Percentiles rank a stretch among this genome's conserved stretches.
phyloP scores from a whole-genome alignment of 2,888 invertebrate genomes.

The Nebria salina region DNA sequence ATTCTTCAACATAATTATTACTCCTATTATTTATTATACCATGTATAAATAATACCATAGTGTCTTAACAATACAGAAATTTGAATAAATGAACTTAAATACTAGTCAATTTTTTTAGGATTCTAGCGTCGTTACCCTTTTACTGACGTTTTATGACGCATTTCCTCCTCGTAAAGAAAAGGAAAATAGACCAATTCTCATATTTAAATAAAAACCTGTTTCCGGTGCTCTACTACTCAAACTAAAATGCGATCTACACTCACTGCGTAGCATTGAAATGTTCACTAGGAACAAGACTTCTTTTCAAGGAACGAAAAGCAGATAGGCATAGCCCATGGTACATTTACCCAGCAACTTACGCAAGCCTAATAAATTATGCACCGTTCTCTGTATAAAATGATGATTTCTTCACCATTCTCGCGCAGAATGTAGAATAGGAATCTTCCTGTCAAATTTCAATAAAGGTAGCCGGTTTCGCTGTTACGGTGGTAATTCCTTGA shows the following conservation, averaged over 20 bases:
- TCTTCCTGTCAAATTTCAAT: constrained; percentile 39
- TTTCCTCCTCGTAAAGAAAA: neutral
- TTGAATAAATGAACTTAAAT: no score
- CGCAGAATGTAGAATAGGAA: neutral
- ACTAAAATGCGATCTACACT: neutral
- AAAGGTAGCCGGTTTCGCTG: constrained; percentile 21
- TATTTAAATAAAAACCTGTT: neutral
- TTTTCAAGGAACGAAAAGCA: neutral
- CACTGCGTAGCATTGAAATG: neutral
- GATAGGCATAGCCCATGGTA: neutral
- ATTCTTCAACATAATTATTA: no score
- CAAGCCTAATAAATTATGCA: constrained; percentile 36
- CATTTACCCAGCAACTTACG: neutral
- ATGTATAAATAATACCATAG: no score
- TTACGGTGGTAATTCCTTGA: constrained; percentile 30
- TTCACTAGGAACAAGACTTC: neutral
- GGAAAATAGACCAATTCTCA: neutral
- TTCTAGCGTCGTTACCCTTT: neutral
- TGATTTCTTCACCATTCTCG: constrained; percentile 31
- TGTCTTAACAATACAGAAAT: no score
- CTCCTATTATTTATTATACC: no score
- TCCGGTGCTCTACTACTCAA: neutral
- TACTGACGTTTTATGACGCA: neutral
- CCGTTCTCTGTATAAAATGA: constrained; percentile 24
- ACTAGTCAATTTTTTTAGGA: neutral